A percentile compares a stretch with the other conserved stretches of the same genome.
Conservation (phyloP, 2,888 invertebrate genomes). For the Rhamphomyia laevipes region DNA sequence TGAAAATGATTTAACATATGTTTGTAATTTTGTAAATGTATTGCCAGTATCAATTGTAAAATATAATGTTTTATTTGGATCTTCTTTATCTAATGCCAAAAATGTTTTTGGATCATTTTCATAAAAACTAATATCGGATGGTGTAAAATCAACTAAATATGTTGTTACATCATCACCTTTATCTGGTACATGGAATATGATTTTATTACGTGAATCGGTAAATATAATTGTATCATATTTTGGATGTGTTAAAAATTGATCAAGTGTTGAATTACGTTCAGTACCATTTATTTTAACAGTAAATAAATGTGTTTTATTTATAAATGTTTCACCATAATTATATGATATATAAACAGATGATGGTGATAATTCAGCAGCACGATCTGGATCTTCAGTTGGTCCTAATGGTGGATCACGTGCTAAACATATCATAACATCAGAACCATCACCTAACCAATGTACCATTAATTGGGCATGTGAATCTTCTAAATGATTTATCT, state of each 20-base stretch:
- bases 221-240: slow-evolving; percentile 72
- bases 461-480: slow-evolving; percentile 82
- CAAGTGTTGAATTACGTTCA: slow-evolving; percentile 54
- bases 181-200: slow-evolving; percentile 63
- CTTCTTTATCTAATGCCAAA: slow-evolving; percentile 63
- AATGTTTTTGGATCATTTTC: slow-evolving; percentile 57
- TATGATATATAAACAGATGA: slow-evolving; percentile 64
- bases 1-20: slow-evolving; percentile 65
- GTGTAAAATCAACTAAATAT: slow-evolving; percentile 56
- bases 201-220: slow-evolving; percentile 64
- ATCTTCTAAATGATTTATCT: slow-evolving; percentile 71
- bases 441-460: slow-evolving; percentile 83
- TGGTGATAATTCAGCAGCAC: slow-evolving; percentile 55
- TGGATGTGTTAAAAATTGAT: slow-evolving; percentile 77
- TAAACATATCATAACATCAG: slow-evolving; percentile 76
- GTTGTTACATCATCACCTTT: slow-evolving; percentile 56
- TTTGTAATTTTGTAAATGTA: slow-evolving; percentile 56
- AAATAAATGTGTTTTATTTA: slow-evolving; percentile 59
- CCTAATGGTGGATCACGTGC: slow-evolving; percentile 56
- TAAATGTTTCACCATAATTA: slow-evolving; percentile 73
- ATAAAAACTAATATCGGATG: slow-evolving; percentile 66
- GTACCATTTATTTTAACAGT: slow-evolving; percentile 42
- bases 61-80: slow-evolving; percentile 54
- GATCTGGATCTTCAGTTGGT: slow-evolving; percentile 21
- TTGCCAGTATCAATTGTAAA: slow-evolving; percentile 63